phyloP scores from a whole-genome alignment of 1,140 invertebrate species.

The Pseudomyrmex cubaensis region DNA sequence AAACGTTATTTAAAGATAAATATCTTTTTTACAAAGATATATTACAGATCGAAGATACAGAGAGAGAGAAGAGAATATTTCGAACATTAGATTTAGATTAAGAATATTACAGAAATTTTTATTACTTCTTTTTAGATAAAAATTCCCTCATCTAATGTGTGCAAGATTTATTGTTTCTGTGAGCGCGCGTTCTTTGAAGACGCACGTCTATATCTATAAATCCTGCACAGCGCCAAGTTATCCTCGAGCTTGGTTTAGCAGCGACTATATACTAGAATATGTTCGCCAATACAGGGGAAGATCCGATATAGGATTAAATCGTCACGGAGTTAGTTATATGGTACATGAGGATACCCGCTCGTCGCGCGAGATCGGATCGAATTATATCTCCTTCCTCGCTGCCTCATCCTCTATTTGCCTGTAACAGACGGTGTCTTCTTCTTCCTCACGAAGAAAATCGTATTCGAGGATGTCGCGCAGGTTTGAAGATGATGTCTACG shows the following conservation, averaged over 20 bases:
- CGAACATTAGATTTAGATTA: background rate
- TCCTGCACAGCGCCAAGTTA: background rate
- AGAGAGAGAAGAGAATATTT: too few species aligned
- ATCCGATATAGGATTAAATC: conserved; percentile 60
- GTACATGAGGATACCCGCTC: conserved; percentile 19
- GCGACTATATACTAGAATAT: conserved; percentile 17
- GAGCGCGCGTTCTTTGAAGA: background rate
- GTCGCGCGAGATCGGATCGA: conserved; percentile 50
- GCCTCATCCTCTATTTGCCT: background rate
- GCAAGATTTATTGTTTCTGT: background rate
- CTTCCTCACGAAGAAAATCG: conserved; percentile 53
- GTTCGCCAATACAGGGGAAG: conserved; percentile 17
- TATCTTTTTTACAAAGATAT: too few species aligned
- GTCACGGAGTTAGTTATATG: conserved; percentile 62
- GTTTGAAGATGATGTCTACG: conserved; percentile 50
- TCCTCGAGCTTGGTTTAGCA: conserved; percentile 18
- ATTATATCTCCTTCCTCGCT: conserved; percentile 58
- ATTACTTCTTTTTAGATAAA: background rate
- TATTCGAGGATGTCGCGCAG: conserved; percentile 57
- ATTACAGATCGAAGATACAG: too few species aligned
- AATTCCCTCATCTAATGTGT: background rate
- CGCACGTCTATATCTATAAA: conserved; percentile 15
- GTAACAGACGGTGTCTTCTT: conserved; percentile 12
- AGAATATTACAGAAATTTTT: background rate
- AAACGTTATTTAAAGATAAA: too few species aligned